These are phyloP conservation scores for Gymnocheta viridis DNA, from an alignment of 2,888 invertebrate species.

Conservation along the genomic window DNA sequence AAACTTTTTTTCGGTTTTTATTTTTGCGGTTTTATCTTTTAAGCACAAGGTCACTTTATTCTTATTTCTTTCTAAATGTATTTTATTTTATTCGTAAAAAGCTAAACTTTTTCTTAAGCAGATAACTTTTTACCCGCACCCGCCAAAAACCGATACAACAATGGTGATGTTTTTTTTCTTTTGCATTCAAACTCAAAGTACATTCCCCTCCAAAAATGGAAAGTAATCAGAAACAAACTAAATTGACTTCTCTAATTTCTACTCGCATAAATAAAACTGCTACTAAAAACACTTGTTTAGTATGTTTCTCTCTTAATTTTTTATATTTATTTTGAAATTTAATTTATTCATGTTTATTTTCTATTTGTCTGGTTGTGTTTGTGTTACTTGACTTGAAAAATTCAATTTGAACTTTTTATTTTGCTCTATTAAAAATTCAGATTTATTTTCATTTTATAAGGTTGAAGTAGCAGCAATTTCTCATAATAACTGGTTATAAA, in stretches of 20 bases:
- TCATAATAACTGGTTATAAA: neutral
- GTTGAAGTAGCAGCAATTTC: conserved; percentile 4
- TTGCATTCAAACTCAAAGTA: conserved; percentile 41
- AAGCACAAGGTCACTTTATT: conserved; percentile 12
- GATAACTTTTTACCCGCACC: conserved; percentile 21
- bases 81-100: conserved; percentile 17
- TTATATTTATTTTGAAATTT: conserved; percentile 4
- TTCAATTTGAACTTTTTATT: conserved; percentile 19
- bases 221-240: conserved; percentile 20
- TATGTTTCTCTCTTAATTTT: neutral
- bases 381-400: conserved; percentile 9
- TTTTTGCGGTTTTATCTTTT: conserved; percentile 24
- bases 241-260: conserved; percentile 39
- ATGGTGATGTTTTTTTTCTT: conserved; percentile 6
- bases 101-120: conserved; percentile 19
- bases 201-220: neutral
- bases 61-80: conserved; percentile 1
- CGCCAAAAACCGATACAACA: conserved; percentile 32
- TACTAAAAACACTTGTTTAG: conserved; percentile 29
- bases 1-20: neutral
- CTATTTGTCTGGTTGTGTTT: neutral
- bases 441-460: conserved; percentile 27
- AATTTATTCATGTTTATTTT: conserved; percentile 7
- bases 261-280: conserved; percentile 4
- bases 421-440: conserved; percentile 24